These are phyloP conservation scores for Sebastes hubbsi DNA, from an alignment of 2,797 vertebrate species.

Conservation along the genomic window DNA sequence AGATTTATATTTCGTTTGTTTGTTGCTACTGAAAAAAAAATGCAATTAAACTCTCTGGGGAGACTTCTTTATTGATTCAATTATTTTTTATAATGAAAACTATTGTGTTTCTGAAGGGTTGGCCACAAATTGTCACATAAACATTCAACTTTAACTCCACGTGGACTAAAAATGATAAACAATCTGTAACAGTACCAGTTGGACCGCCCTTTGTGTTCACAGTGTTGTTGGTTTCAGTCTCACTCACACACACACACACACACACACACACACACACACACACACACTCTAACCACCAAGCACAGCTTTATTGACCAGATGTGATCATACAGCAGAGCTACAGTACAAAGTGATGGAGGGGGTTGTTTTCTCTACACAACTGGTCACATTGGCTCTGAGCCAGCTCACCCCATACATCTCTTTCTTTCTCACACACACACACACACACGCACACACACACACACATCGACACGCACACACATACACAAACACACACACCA, in stretches of 20 bases:
- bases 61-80: neutral
- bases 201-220: neutral
- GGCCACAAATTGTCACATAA: neutral
- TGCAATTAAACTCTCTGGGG: neutral
- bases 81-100: neutral
- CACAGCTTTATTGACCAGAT: constrained; percentile 39
- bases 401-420: neutral
- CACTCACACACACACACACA: neutral
- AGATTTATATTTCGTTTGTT: neutral
- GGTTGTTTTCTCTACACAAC: constrained; percentile 50
- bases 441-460: neutral
- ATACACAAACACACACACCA: neutral
- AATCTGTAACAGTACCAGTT: neutral
- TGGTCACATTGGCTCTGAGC: constrained; percentile 48
- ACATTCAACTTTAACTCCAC: neutral
- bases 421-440: neutral
- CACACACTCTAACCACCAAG: neutral
- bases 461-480: neutral
- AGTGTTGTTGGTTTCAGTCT: neutral
- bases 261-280: neutral
- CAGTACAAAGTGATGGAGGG: constrained; percentile 26
- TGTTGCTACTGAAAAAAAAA: neutral
- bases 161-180: neutral
- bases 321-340: constrained; percentile 10
- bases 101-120: neutral